Evolutionary conservation across 2,797 vertebrate species (phyloP).

Genomic region (Epinephelus coioides): DNA sequence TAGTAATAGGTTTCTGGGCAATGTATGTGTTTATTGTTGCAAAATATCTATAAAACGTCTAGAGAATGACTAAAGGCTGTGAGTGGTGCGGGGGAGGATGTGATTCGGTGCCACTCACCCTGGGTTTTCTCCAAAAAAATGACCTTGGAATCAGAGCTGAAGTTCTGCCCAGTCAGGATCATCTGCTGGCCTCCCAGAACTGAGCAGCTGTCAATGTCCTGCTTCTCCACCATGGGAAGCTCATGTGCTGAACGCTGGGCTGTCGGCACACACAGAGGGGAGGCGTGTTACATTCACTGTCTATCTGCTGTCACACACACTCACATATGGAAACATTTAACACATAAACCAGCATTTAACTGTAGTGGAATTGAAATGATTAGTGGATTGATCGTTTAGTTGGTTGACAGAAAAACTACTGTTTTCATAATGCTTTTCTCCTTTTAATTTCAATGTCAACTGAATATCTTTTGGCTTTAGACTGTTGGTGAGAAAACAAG

Average conservation of each 20-base stretch:
- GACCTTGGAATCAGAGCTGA: constrained; percentile 98
- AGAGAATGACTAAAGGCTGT: neutral
- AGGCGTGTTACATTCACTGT: constrained; percentile 1
- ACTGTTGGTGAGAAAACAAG: neutral
- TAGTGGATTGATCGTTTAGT: neutral
- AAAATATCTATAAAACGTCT: neutral
- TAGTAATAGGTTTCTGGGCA: neutral
- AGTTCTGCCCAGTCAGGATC: constrained; percentile 97
- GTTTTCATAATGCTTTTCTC: neutral
- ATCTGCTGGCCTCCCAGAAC: constrained; percentile 96
- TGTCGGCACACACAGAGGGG: constrained; percentile 71
- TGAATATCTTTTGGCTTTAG: neutral
- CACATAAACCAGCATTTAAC: neutral
- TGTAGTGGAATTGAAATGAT: neutral
- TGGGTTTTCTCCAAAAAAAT: constrained; percentile 95
- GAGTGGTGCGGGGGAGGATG: neutral
- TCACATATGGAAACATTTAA: neutral
- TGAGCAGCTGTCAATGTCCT: constrained; percentile 93
- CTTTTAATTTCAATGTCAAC: neutral
- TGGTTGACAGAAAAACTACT: neutral
- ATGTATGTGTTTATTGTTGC: neutral
- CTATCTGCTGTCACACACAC: neutral
- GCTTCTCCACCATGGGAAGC: constrained; percentile 95
- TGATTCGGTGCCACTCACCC: constrained; percentile 83
- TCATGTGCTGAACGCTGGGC: constrained; percentile 97